Base-by-base conservation (phyloP, 1,140 invertebrate genomes). In the Semibalanus balanoides region DNA sequence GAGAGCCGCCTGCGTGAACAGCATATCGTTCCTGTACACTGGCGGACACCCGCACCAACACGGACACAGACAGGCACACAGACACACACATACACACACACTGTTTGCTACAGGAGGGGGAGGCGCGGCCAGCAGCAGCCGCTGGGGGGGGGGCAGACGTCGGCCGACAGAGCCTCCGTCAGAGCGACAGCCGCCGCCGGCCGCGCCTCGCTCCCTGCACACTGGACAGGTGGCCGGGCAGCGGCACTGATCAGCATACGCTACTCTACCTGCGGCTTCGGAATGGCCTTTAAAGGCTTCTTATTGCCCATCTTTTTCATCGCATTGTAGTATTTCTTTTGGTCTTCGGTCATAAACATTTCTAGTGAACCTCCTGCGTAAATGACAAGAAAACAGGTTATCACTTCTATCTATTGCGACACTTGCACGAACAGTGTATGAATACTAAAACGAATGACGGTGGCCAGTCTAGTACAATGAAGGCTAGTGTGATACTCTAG, bases 271-370 rank as follows among this genome's bases (percentile, higher is more conserved):
- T 91, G 94, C 80, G 97, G 96, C 84, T 95, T 90, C 80, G 96
- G 96, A 84, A 96, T 98, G 78, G 96, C 95, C 88, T 99, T 99
- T 82, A 97, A 88, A 70, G 96, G 97, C 86, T 97, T 96, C 85
- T 98, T 98, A 69, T 93, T 95, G 80, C 95, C 94, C 95, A 99
- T 98, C 86, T 98, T 97, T 86, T 99, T 99, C 97, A 99, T 99
- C 75, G 96, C 96, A 85, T 97, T 97, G 87, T 98, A 99, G 86
- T 99, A 99, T 87, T 98, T 99, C 89, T 98, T 99, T 86, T 99
- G 97, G 87, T 98, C 96, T 85, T 99, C 96, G 79, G 96, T 98
- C 96, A 99, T 98, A 88, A 99, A 98, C 94, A 98, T 96, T 85
- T 98, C 96, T 74, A 99, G 87, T 79, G 96, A 98, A 80, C 96